Base-by-base conservation (phyloP, 1,140 invertebrate genomes). In the Mesaphorura yosii region DNA sequence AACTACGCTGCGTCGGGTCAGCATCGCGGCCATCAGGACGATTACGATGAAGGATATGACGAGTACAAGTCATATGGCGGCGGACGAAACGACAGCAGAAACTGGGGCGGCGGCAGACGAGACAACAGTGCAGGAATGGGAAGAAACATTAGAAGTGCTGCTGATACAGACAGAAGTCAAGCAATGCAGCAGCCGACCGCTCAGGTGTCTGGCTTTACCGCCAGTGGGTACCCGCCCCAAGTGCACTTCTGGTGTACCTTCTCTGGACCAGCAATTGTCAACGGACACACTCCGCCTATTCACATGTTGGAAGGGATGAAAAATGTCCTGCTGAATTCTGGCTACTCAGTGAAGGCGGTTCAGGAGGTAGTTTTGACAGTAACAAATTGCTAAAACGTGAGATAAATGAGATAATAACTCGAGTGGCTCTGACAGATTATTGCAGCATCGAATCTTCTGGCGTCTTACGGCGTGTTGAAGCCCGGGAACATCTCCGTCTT, bases 281-380 rank as follows among this genome's bases (percentile, higher is more conserved):
- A 63, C 27, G 61, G 61, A 2, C 57, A 63, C 42, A 63, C 61
- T 41, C 61, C 61, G 14, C 61, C 61, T 25, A 48, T 52, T 7
- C 53, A 59, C 39, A 63, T 63, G 61, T 54, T 63, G 27, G 61
- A 63, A 51, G 61, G 61, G 23, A 63, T 63, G 61, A 63, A 63
- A 42, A 6, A 48, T 22, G 59, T 57, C 37, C 48, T 63, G 27
- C 45, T 63, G 25, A 63, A 59, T 46, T 55, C 59, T n/a, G 61
- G 61, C 3, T 63, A 54, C 44, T 52, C 54, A 19, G 48, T 48
- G 3, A 63, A 63, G 37, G 61, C 61, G 1, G 57, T 58, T 53
- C 54, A 57, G 29, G 61, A 59, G n/a, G 22, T 56, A 27, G 54
- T 49, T 17, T n/a, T 37, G 10, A 37, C 12, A 37, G 34, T 12